These are phyloP conservation scores for Rachycentron canadum DNA, from an alignment of 2,797 vertebrate species.

Conservation along the genomic window DNA sequence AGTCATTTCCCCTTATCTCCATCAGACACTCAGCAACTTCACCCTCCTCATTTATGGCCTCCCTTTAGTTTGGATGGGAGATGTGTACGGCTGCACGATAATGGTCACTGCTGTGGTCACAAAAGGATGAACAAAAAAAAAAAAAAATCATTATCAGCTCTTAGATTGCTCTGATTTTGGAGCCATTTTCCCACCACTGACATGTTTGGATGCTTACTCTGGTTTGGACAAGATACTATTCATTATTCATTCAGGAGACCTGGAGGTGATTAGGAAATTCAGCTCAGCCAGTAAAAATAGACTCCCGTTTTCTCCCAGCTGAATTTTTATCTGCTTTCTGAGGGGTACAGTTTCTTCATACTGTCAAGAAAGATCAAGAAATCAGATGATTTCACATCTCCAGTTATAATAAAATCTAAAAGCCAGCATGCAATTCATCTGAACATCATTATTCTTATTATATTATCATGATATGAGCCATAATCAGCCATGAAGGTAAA, in stretches of 20 bases:
- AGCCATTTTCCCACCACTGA: background rate
- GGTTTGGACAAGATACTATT: constrained; percentile 33
- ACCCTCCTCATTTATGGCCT: constrained; percentile 40
- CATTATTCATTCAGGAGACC: constrained; percentile 61
- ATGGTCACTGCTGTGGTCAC: constrained; percentile 31
- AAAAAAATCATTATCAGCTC: background rate
- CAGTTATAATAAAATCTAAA: background rate
- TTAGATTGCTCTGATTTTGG: background rate
- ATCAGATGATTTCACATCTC: background rate
- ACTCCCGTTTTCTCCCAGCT: constrained; percentile 40
- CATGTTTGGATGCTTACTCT: constrained; percentile 2
- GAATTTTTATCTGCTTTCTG: constrained; percentile 48
- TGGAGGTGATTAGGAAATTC: constrained; percentile 60
- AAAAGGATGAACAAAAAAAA: background rate
- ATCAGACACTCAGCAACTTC: constrained; percentile 65
- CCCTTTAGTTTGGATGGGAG: constrained; percentile 21
- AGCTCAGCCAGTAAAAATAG: constrained; percentile 63
- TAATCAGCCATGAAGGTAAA: background rate
- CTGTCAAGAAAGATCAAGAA: constrained; percentile 11
- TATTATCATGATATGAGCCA: background rate
- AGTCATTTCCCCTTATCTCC: constrained; percentile 69
- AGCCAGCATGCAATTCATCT: background rate
- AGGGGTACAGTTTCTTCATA: constrained; percentile 19
- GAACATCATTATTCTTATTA: background rate
- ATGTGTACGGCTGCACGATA: constrained; percentile 27